phyloP scores from a whole-genome alignment of 2,888 invertebrate genomes.

The Chaitophorus viminalis region DNA sequence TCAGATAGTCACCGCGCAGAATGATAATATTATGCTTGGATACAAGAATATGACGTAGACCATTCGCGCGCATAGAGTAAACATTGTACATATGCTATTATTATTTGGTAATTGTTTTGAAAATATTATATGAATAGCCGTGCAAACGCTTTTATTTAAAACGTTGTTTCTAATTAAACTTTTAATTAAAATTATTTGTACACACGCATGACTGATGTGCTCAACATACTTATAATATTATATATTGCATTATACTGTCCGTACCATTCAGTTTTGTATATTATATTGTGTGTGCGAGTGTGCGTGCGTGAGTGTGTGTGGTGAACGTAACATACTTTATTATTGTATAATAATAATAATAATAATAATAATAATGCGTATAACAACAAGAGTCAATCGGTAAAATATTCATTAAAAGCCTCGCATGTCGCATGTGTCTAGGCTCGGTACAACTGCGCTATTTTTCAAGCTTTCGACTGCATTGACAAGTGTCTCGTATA shows the following conservation, averaged over 20 bases:
- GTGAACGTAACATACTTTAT: too few species aligned
- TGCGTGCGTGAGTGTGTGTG: too few species aligned
- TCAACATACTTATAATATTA: too few species aligned
- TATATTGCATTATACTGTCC: too few species aligned
- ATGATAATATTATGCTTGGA: too few species aligned
- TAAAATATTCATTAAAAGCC: constrained; percentile 12
- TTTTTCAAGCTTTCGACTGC: constrained; percentile 25
- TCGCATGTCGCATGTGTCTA: background rate
- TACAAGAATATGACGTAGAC: too few species aligned
- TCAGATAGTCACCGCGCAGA: too few species aligned
- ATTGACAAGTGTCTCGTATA: constrained; percentile 43
- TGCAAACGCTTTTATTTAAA: background rate
- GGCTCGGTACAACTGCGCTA: constrained; percentile 15
- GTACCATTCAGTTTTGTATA: background rate
- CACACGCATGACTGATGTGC: background rate
- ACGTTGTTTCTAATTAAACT: constrained; percentile 2
- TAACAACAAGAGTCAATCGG: background rate
- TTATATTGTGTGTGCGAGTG: too few species aligned
- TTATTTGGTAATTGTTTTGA: background rate
- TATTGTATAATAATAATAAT: too few species aligned
- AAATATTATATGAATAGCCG: background rate
- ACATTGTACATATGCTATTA: background rate
- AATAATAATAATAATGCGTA: too few species aligned
- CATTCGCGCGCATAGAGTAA: too few species aligned
- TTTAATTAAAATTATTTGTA: background rate